Evolutionary conservation across 2,888 invertebrate species (phyloP).

Genomic region (Keiferia lycopersicella): DNA sequence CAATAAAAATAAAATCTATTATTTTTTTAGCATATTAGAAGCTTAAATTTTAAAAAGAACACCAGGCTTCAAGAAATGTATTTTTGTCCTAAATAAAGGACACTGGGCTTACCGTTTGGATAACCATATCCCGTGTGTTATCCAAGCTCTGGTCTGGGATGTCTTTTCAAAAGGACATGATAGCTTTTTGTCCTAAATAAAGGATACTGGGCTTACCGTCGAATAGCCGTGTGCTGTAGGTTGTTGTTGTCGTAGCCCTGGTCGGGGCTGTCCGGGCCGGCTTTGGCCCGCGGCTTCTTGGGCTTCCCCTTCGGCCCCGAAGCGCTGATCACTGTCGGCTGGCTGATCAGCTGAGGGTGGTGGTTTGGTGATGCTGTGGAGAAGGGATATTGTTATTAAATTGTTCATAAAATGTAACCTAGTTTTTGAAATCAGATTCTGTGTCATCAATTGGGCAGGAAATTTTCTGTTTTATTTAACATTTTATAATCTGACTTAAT

Average conservation of each 20-base stretch:
- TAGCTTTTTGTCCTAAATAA: too few relatives aligned
- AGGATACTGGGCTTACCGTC: slow-evolving; percentile 54
- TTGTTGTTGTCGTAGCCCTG: slow-evolving; percentile 79
- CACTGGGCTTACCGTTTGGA: slow-evolving; percentile 60
- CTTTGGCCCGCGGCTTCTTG: slow-evolving; percentile 87
- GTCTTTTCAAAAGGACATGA: too few relatives aligned
- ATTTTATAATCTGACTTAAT: too few relatives aligned
- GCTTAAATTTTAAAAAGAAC: background rate
- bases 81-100: background rate
- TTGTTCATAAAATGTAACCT: too few relatives aligned
- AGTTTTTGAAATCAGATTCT: too few relatives aligned
- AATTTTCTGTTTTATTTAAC: too few relatives aligned
- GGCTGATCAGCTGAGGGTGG: slow-evolving; percentile 89
- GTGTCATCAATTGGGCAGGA: too few relatives aligned
- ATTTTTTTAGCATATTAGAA: background rate
- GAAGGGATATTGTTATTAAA: slow-evolving; percentile 7
- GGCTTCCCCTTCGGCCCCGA: slow-evolving; percentile 85
- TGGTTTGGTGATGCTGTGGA: slow-evolving; percentile 86
- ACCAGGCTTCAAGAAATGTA: background rate
- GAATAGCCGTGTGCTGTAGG: slow-evolving; percentile 70
- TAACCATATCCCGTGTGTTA: slow-evolving; percentile 75
- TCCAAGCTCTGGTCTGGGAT: slow-evolving; percentile 84
- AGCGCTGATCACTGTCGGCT: slow-evolving; percentile 90
- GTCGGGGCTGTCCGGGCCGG: slow-evolving; percentile 85
- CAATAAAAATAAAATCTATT: background rate